phyloP scores from a whole-genome alignment of 64 coral and sea anemone genomes.

The Exaiptasia diaphana region DNA sequence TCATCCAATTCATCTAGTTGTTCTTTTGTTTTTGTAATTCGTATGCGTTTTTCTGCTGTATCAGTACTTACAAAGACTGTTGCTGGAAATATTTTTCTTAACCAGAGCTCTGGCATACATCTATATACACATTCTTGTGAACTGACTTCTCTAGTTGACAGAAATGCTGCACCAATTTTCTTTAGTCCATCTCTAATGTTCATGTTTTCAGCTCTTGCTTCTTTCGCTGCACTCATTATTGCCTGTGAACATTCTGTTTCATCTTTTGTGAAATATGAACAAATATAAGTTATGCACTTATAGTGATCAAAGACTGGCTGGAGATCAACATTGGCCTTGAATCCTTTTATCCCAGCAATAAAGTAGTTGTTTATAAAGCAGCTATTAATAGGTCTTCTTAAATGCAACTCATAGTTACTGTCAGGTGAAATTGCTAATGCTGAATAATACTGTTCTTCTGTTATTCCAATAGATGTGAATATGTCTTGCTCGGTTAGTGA shows the following conservation, averaged over 20 bases:
- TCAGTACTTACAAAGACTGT: conserved; percentile 59
- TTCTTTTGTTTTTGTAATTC: neutral
- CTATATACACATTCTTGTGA: conserved; percentile 66
- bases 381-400: conserved; percentile 30
- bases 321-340: conserved; percentile 15
- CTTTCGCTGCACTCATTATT: conserved; percentile 63
- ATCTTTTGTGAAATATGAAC: conserved; percentile 48
- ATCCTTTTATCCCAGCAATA: conserved; percentile 39
- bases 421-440: conserved; percentile 5
- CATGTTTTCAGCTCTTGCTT: conserved; percentile 22
- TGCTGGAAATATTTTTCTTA: conserved; percentile 50
- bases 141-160: conserved; percentile 62
- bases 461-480: neutral
- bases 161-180: conserved; percentile 49
- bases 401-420: conserved; percentile 4
- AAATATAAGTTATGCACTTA: conserved; percentile 16
- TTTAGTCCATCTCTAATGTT: conserved; percentile 16
- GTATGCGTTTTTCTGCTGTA: conserved; percentile 28
- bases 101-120: conserved; percentile 48
- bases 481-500: neutral
- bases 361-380: conserved; percentile 27
- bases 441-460: conserved; percentile 8
- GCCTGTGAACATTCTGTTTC: conserved; percentile 64
- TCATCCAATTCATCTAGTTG: conserved; percentile 64
- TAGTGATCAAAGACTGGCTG: conserved; percentile 37